Conservation (phyloP, 2,888 invertebrate genomes). For the Steinernema scapterisci region DNA sequence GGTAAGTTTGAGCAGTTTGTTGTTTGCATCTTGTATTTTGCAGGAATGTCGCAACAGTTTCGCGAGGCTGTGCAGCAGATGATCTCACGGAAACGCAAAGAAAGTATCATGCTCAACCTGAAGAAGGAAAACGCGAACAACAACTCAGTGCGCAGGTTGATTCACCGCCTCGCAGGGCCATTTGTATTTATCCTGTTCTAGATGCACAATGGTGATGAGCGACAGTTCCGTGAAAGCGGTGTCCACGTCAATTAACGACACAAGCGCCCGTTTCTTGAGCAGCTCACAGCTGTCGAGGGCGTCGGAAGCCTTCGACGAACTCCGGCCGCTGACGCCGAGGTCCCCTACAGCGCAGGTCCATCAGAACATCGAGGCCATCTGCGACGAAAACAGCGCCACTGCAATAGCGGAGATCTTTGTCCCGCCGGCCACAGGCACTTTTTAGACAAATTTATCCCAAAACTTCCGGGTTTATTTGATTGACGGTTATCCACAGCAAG, state of each 20-base stretch:
- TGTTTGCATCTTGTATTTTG: no score
- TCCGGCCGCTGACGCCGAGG: not conserved
- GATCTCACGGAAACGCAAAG: conserved; percentile 14
- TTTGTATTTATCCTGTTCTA: not conserved
- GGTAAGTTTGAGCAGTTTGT: conserved; percentile 65
- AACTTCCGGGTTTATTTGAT: not conserved
- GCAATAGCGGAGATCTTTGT: not conserved
- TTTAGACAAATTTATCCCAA: not conserved
- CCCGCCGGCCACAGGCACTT: not conserved
- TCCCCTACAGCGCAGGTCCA: not conserved
- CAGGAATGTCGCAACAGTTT: conserved; percentile 65
- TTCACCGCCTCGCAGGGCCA: no score
- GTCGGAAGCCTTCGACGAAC: not conserved
- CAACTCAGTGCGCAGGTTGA: not conserved
- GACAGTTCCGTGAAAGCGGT: not conserved
- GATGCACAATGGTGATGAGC: conserved; percentile 1
- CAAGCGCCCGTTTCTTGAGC: not conserved
- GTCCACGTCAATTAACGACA: not conserved
- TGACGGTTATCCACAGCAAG: conserved; percentile 4
- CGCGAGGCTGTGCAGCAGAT: conserved; percentile 56
- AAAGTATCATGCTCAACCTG: not conserved
- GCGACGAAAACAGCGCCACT: not conserved
- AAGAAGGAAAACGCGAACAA: not conserved
- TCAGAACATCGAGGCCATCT: not conserved
- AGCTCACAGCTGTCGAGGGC: not conserved